Conservation (phyloP, 1,140 invertebrate species). For the Bombyx mori region ASM3026992v2 NC_085110.1:6251001-6251500, state of each 20-base stretch:
- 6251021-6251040: no score
- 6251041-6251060: no score
- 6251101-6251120: no score
- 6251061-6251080: no score
- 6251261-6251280: slow-evolving; percentile 54
- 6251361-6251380: slow-evolving; percentile 72
- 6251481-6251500: slow-evolving; percentile 24
- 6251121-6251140: no score
- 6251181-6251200: no score
- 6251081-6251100: no score
- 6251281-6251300: slow-evolving; percentile 52
- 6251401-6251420: slow-evolving; percentile 82
- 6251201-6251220: neutral
- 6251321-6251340: slow-evolving; percentile 30
- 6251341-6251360: slow-evolving; percentile 62
- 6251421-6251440: slow-evolving; percentile 91
- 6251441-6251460: slow-evolving; percentile 55
- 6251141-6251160: no score
- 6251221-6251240: neutral
- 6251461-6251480: slow-evolving; percentile 35
- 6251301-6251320: slow-evolving; percentile 18
- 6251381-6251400: slow-evolving; percentile 84
- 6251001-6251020: no score
- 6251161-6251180: no score
- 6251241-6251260: slow-evolving; percentile 42